Evolutionary conservation across 2,797 vertebrate species (phyloP), one percentile per base, ranked within the genome.

Genomic region (Sphenopsis melanotis): DNA sequence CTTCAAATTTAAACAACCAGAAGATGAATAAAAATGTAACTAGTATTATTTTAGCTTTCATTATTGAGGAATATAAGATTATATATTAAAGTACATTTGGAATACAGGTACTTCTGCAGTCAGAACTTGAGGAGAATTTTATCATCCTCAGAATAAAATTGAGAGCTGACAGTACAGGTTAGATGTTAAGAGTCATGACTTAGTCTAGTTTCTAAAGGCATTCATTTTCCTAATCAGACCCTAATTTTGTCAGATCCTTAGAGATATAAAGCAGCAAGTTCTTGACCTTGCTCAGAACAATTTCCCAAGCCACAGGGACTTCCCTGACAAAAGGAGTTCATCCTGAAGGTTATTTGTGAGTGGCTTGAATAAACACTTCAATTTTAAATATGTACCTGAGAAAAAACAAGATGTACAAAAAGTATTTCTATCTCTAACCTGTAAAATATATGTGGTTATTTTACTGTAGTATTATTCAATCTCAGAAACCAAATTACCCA

Each of bases 101-200:
- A 70, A 84, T 83, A 23, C 6, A 30, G 3, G 1, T 71, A 44
- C 11, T 60, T 84, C n/a, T 68, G 34, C 11, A 18, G 4, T 32
- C 6, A 82, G 8, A 78, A 3, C 4, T 9, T 64, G 11, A 57
- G 36, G 17, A 74, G 32, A 83, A 39, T 57, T 53, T 72, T 74
- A 37, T 39, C 6, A 11, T 34, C 9, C 18, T 64, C 23, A 36
- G 22, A 6, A 79, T 21, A 27, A 61, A 75, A 63, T 1, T 14
- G 11, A 77, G 29, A 60, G 3, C 5, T 64, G 8, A 11, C 10
- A 44, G 5, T 8, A 52, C 6, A 76, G 24, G 13, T 10, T 50
- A 56, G 6, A 9, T 64, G 22, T 37, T 70, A 72, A 57, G 23
- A 71, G 10, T 3, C 11, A 18, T 0, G 0, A 6, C 6, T 63